Evolutionary conservation across 2,888 invertebrate genomes (phyloP).

Genomic region (Trichopoda pennipes): DNA sequence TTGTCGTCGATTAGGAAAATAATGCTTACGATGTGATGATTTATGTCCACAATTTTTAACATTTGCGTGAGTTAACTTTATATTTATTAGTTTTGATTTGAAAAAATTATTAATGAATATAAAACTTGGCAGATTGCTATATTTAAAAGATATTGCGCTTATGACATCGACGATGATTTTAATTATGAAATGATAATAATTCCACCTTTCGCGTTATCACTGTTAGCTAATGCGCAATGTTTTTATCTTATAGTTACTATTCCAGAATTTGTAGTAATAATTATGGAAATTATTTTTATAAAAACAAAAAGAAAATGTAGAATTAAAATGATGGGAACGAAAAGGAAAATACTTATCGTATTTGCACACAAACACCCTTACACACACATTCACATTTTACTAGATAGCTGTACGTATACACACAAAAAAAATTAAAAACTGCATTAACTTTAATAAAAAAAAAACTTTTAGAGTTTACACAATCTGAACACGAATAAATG

Average conservation of each 20-base stretch:
- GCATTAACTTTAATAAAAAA: conserved; percentile 30
- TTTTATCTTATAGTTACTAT: background rate
- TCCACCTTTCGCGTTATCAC: background rate
- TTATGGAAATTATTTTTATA: conserved; percentile 50
- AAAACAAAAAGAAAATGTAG: conserved; percentile 16
- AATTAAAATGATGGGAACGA: background rate
- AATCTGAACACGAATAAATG: conserved; percentile 13
- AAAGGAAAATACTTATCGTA: background rate
- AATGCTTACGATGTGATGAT: no score
- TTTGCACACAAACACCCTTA: background rate
- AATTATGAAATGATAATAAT: conserved; percentile 19
- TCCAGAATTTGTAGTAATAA: conserved; percentile 23
- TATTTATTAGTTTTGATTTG: no score
- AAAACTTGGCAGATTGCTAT: background rate
- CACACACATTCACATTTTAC: no score
- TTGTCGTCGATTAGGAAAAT: no score
- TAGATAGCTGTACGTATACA: background rate
- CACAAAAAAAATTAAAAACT: conserved; percentile 9
- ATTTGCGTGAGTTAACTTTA: no score
- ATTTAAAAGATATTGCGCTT: background rate
- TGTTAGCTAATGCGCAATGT: conserved; percentile 5
- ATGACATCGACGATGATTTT: conserved; percentile 4
- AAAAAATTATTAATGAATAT: no score
- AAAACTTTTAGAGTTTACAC: conserved; percentile 22
- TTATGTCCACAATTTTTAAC: no score